phyloP scores from a whole-genome alignment of 2,113 vertebrate species.

The Gobiocypris rarus region DNA sequence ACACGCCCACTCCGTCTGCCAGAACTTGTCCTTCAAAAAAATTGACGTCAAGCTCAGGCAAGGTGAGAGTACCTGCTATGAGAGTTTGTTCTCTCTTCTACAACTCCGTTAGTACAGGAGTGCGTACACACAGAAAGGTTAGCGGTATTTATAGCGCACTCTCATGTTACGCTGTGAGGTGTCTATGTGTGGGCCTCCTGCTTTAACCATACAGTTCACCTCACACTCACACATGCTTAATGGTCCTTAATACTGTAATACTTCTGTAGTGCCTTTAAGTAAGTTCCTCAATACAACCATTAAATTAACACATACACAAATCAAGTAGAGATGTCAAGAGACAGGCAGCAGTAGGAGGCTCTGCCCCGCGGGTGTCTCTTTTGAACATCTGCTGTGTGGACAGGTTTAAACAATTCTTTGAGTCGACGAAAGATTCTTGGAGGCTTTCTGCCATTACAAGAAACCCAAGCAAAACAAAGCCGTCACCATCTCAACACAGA shows the following conservation, averaged over 20 bases:
- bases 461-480: constrained; percentile 36
- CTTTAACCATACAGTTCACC: constrained; percentile 71
- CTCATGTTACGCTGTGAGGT: constrained; percentile 76
- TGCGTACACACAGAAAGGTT: constrained; percentile 72
- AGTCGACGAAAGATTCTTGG: not conserved
- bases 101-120: constrained; percentile 12
- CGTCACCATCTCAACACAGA: constrained; percentile 8
- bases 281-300: constrained; percentile 21
- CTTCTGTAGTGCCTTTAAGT: constrained; percentile 11
- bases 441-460: not conserved
- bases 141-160: constrained; percentile 78
- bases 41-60: constrained; percentile 4
- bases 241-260: not conserved
- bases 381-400: constrained; percentile 12
- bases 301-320: not conserved
- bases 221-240: not conserved
- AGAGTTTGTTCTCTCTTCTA: constrained; percentile 23
- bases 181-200: constrained; percentile 67
- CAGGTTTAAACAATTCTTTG: constrained; percentile 40
- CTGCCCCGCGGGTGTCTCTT: not conserved
- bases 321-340: not conserved
- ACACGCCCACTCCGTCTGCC: not conserved
- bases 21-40: constrained; percentile 25
- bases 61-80: constrained; percentile 37
- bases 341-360: not conserved